Base-by-base conservation (phyloP, 2,888 invertebrate species). In the Agrochola macilenta region DNA sequence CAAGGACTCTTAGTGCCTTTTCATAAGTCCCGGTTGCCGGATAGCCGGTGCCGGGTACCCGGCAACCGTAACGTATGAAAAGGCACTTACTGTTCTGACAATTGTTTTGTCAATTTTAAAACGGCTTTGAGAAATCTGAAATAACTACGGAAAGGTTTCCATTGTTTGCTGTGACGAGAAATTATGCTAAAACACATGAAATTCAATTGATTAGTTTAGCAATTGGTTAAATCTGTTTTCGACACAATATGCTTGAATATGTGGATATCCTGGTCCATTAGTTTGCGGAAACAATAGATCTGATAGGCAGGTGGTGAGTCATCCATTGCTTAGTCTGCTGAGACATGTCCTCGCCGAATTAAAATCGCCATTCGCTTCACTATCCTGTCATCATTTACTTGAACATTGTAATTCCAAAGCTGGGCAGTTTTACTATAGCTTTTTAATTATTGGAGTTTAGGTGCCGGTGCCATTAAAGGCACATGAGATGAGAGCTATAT, bases 261-360 rank as follows among this genome's bases (percentile, higher is more conserved):
- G 17, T 54, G 3, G 54, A 58, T 26, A 17, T 76, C 52, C 7
- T 17, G 23, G 43, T 46, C 20, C 46, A 58, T 57, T 52, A 14
- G 8, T 52, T 61, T 60, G 54, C 5, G 97, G 97, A 91, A 97
- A 97, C 69, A 89, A 90, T 54, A 97, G 91, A 89, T 97, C 97
- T 1, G 97, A 95, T 93, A 71, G 94, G 90, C 49, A 97, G 92
- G 93, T 98, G 97, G 72, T 97, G 94, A 17, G 94, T 92, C 43
- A 98, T 98, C 98, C 23, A 73, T 69, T 64, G 26, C 52, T 23
- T 12, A 30, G 14, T 14, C 26, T 58, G 26, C 26, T 26, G 26
- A 58, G 60, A 30, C 30, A 30, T 30, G 30, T 26, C 58, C 26
- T 26, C 14, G 26, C 3, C 17, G 52, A 52, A 23, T 30, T 17